Percentiles rank a stretch among this genome's conserved stretches.
Conservation (phyloP, 2,797 vertebrate species). For the Limosa lapponica region DNA sequence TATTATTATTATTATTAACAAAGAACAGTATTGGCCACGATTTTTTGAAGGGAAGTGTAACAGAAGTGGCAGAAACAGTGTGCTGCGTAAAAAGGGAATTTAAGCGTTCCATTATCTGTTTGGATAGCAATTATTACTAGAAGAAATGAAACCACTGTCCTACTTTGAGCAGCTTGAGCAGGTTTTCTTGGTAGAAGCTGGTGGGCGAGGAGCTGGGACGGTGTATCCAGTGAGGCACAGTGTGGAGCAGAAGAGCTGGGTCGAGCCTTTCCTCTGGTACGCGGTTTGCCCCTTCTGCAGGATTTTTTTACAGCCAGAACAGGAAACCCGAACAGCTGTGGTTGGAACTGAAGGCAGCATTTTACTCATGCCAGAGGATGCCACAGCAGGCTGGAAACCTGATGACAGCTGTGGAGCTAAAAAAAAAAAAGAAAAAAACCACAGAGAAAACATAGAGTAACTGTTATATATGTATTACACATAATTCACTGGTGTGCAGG, state of each 20-base stretch:
- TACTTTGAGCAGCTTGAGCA: conserved; percentile 94
- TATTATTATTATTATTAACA: background rate
- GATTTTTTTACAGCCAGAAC: conserved; percentile 91
- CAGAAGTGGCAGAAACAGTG: background rate
- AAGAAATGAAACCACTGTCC: conserved; percentile 62
- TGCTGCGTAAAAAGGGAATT: background rate
- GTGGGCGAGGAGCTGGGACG: conserved; percentile 82
- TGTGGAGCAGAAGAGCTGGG: conserved; percentile 96
- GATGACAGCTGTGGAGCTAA: conserved; percentile 83
- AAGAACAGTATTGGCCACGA: background rate
- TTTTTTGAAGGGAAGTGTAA: background rate
- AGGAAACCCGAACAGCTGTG: conserved; percentile 86
- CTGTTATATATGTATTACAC: background rate
- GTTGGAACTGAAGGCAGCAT: conserved; percentile 81
- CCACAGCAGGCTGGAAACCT: conserved; percentile 79
- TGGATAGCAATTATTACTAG: background rate
- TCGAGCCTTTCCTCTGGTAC: conserved; percentile 95
- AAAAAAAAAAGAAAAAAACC: conserved; percentile 27
- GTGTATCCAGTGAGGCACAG: conserved; percentile 93
- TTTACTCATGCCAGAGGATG: conserved; percentile 83
- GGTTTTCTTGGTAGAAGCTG: conserved; percentile 79
- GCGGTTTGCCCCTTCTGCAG: conserved; percentile 96
- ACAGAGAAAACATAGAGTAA: conserved; percentile 57
- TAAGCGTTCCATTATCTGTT: background rate
- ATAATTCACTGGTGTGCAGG: background rate